phyloP scores from a whole-genome alignment of 2,888 invertebrate genomes.

The Macropis europaea region DNA sequence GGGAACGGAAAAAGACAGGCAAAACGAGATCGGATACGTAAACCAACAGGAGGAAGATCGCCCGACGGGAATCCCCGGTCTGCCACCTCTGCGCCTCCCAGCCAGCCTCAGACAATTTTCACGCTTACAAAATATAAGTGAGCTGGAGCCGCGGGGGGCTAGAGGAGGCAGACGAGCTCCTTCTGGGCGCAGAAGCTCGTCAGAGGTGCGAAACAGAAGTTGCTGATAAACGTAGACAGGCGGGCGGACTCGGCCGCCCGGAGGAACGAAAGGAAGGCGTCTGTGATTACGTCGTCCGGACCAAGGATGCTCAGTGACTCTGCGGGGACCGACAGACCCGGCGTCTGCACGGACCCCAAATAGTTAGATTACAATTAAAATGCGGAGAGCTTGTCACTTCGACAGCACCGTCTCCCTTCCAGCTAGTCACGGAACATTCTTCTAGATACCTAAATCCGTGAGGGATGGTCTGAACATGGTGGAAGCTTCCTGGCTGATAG shows the following conservation, averaged over 20 bases:
- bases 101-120: conserved; percentile 50
- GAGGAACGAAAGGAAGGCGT: not conserved
- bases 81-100: conserved; percentile 31
- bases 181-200: not conserved
- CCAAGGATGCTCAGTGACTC: conserved; percentile 77
- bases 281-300: conserved; percentile 54
- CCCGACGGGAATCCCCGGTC: not conserved
- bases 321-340: conserved; percentile 68
- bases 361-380: conserved; percentile 74
- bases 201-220: not conserved
- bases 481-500: too few relatives aligned
- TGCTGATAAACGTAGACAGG: not conserved
- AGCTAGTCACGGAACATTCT: too few relatives aligned
- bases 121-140: conserved; percentile 67
- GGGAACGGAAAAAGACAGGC: conserved; percentile 34
- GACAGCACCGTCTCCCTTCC: too few relatives aligned
- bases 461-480: too few relatives aligned
- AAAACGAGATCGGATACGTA: conserved; percentile 2
- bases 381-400: conserved; percentile 64
- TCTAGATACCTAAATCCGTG: too few relatives aligned
- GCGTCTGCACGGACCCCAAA: conserved; percentile 67
- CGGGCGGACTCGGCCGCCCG: not conserved
- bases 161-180: conserved; percentile 20
- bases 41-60: not conserved
- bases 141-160: conserved; percentile 36